phyloP scores from a whole-genome alignment of 2,888 invertebrate species.

The Nycteola revayana region DNA sequence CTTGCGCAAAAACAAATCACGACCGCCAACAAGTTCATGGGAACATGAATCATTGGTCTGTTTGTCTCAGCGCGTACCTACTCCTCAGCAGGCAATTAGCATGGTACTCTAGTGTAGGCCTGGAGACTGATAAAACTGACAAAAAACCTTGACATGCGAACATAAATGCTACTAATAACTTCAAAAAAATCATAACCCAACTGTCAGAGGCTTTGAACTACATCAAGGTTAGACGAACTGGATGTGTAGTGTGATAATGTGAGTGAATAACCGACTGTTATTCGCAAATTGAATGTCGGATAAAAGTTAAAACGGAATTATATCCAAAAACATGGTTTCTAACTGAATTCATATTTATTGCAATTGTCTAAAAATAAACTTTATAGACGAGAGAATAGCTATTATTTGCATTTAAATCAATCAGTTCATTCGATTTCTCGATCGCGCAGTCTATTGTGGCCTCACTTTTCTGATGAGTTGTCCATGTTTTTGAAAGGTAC shows the following conservation, averaged over 20 bases:
- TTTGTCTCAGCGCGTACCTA: conserved; percentile 17
- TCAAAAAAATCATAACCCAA: conserved; percentile 46
- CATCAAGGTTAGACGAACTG: conserved; percentile 51
- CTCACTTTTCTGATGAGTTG: conserved; percentile 6
- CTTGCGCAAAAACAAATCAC: conserved; percentile 20
- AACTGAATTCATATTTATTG: too few relatives aligned
- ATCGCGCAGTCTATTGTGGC: conserved; percentile 10
- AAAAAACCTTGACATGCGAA: conserved; percentile 57
- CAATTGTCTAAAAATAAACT: too few relatives aligned
- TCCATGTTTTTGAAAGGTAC: conserved; percentile 14
- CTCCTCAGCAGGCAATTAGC: conserved; percentile 26
- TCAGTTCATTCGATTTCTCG: conserved; percentile 10
- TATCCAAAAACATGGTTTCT: too few relatives aligned
- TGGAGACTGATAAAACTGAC: conserved; percentile 31
- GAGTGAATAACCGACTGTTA: conserved; percentile 6
- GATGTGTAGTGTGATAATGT: conserved; percentile 17
- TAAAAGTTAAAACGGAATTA: too few relatives aligned
- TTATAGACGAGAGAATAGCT: conserved; percentile 7
- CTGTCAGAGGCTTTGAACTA: conserved; percentile 59
- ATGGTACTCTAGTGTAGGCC: conserved; percentile 26
- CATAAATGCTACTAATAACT: conserved; percentile 44
- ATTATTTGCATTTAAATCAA: conserved; percentile 2
- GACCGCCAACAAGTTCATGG: conserved; percentile 32
- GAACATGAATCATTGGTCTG: conserved; percentile 40
- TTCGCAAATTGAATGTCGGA: conserved; percentile 14